A percentile compares a stretch with the other conserved stretches of the same genome.
phyloP scores from a whole-genome alignment of 2,888 invertebrate species.

The Julus scandinavius region DNA sequence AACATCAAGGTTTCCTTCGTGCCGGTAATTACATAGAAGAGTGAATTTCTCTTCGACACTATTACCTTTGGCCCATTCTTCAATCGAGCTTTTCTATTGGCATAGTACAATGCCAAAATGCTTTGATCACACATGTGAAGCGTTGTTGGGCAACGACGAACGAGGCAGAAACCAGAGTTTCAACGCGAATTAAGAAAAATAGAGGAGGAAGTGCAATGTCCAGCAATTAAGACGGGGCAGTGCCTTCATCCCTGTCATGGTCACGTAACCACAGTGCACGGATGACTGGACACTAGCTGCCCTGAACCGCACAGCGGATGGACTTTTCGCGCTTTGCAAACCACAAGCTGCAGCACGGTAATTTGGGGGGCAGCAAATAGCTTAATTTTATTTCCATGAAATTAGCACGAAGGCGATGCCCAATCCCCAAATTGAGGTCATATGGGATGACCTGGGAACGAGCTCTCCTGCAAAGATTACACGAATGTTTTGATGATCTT shows the following conservation, averaged over 20 bases:
- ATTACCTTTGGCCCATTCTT: constrained; percentile 29
- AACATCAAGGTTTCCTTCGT: background rate
- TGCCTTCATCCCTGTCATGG: constrained; percentile 21
- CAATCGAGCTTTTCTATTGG: background rate
- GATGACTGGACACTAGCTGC: constrained; percentile 10
- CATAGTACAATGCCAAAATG: background rate
- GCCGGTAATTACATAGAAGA: background rate
- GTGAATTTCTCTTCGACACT: background rate
- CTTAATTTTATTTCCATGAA: background rate
- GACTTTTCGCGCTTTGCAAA: constrained; percentile 6
- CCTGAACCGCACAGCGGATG: background rate
- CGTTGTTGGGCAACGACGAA: background rate
- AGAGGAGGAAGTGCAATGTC: background rate
- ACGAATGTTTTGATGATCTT: too few relatives aligned
- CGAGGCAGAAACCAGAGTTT: constrained; percentile 3
- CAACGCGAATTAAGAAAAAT: constrained; percentile 31
- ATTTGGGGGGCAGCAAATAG: background rate
- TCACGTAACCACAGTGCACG: constrained; percentile 18
- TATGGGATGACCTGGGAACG: background rate
- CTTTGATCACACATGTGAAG: background rate
- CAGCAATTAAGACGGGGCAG: constrained; percentile 3
- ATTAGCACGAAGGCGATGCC: background rate
- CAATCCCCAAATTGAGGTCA: background rate
- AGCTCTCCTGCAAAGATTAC: too few relatives aligned
- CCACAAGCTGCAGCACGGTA: background rate